Percentiles rank a stretch among this genome's conserved stretches.
These are phyloP conservation scores for Phlogophora meticulosa DNA, from an alignment of 2,888 invertebrate genomes.

Conservation along the genomic window DNA sequence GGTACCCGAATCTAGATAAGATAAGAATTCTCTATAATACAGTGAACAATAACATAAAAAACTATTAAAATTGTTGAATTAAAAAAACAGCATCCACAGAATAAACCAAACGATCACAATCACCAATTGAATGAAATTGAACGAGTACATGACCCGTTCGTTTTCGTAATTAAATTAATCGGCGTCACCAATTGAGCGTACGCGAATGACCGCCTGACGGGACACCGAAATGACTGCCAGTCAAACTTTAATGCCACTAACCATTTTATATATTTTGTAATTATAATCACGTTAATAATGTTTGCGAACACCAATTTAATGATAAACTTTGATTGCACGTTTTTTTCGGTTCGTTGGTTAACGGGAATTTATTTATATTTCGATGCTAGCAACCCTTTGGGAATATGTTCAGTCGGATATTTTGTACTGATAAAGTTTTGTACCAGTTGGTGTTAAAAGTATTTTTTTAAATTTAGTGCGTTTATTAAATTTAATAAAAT, in stretches of 20 bases:
- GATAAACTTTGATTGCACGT: conserved; percentile 46
- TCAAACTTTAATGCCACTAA: conserved; percentile 42
- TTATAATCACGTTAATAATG: conserved; percentile 59
- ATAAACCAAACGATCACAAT: conserved; percentile 60
- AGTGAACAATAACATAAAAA: not conserved
- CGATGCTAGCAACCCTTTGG: conserved; percentile 29
- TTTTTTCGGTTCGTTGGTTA: conserved; percentile 43
- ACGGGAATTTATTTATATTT: conserved; percentile 33
- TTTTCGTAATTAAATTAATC: conserved; percentile 67
- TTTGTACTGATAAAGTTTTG: conserved; percentile 15
- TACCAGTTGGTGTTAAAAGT: not conserved
- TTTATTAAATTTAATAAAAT: too few relatives aligned
- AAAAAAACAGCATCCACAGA: conserved; percentile 42
- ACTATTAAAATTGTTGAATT: conserved; percentile 21
- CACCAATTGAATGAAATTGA: conserved; percentile 64
- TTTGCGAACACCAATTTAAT: conserved; percentile 51
- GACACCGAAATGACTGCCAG: conserved; percentile 48
- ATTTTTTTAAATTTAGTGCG: too few relatives aligned
- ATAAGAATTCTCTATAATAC: too few relatives aligned
- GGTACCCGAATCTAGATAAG: too few relatives aligned
- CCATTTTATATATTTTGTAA: conserved; percentile 54
- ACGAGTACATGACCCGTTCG: conserved; percentile 59
- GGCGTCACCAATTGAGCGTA: conserved; percentile 63
- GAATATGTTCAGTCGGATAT: conserved; percentile 28
- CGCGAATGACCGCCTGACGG: conserved; percentile 48